These are phyloP conservation scores for Rhabdophis nuchalis DNA, from an alignment of 2,797 vertebrate genomes.

Conservation along the genomic window DNA sequence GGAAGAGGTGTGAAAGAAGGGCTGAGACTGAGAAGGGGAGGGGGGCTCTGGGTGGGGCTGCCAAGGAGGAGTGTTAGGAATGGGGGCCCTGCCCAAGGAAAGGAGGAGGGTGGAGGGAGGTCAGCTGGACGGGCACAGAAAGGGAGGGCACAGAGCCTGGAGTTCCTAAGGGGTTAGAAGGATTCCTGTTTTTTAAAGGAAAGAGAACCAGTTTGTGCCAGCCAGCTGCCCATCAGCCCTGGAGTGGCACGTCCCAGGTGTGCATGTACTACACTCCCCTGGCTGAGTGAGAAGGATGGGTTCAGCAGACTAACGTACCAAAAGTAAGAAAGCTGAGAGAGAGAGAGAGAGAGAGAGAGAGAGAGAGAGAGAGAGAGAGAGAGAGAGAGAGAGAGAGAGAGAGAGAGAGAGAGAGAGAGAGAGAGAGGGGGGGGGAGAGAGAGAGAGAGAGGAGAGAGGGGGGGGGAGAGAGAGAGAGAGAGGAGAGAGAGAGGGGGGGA, in stretches of 20 bases:
- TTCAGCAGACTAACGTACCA: not conserved
- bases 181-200: not conserved
- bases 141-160: too few relatives aligned
- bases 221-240: not conserved
- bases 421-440: too few relatives aligned
- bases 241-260: not conserved
- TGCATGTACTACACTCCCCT: not conserved
- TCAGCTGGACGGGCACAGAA: too few relatives aligned
- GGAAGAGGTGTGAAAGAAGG: not conserved
- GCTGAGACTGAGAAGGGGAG: too few relatives aligned
- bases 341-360: too few relatives aligned
- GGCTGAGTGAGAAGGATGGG: not conserved
- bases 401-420: too few relatives aligned
- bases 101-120: not conserved
- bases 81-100: not conserved
- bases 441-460: too few relatives aligned
- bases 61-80: not conserved
- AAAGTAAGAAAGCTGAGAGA: not conserved
- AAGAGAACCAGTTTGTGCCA: not conserved
- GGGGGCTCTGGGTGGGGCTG: not conserved
- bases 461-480: too few relatives aligned
- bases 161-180: not conserved
- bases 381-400: too few relatives aligned
- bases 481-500: too few relatives aligned
- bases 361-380: too few relatives aligned